A percentile compares a stretch with the other conserved stretches of the same genome.
Conservation (phyloP, 2,797 vertebrate species). For the Enteromius anoplus region DNA sequence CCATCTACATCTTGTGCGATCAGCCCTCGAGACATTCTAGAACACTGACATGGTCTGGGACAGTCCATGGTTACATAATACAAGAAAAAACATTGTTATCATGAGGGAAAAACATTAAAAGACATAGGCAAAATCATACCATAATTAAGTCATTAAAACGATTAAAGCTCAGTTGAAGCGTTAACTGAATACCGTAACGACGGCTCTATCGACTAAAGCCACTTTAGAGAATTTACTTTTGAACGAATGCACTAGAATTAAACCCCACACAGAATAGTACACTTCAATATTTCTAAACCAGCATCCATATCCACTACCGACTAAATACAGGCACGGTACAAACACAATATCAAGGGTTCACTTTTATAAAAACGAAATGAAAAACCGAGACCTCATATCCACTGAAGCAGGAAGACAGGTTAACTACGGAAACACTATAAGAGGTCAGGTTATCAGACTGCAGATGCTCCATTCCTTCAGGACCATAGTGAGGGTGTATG, state of each 20-base stretch:
- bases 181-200: slow-evolving; percentile 19
- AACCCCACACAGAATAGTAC: slow-evolving; percentile 21
- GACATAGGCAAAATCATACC: slow-evolving; percentile 14
- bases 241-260: slow-evolving; percentile 29
- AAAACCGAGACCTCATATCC: slow-evolving; percentile 21
- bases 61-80: slow-evolving; percentile 24
- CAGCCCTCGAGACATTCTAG: slow-evolving; percentile 7
- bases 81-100: slow-evolving; percentile 1
- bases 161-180: background rate
- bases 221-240: slow-evolving; percentile 15
- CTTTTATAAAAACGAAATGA: slow-evolving; percentile 22
- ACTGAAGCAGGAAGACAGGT: slow-evolving; percentile 28
- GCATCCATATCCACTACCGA: slow-evolving; percentile 26
- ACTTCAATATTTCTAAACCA: slow-evolving; percentile 31
- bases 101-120: slow-evolving; percentile 9
- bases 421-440: slow-evolving; percentile 23
- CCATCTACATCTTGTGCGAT: background rate
- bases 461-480: slow-evolving; percentile 12
- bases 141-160: slow-evolving; percentile 3
- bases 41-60: slow-evolving; percentile 29
- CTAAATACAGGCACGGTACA: slow-evolving; percentile 36
- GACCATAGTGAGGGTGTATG: slow-evolving; percentile 4
- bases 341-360: slow-evolving; percentile 33
- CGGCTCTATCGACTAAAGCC: slow-evolving; percentile 27
- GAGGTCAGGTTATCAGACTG: slow-evolving; percentile 22